These are phyloP conservation scores for Bungarus multicinctus DNA, from an alignment of 2,113 vertebrate species.

Conservation along the genomic window DNA sequence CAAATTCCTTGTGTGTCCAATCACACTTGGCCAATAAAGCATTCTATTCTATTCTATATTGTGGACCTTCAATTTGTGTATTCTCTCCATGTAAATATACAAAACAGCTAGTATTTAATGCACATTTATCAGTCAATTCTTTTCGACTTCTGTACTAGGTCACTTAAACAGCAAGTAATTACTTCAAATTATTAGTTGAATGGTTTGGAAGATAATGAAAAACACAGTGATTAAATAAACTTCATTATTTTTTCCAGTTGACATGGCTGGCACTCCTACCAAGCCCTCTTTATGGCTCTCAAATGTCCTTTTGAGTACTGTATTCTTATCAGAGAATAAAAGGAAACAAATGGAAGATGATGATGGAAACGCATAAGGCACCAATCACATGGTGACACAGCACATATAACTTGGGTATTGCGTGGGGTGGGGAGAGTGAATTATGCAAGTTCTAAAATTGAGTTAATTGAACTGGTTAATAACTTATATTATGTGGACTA, in stretches of 20 bases:
- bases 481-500: background rate
- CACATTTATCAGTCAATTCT: background rate
- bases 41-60: too few relatives aligned
- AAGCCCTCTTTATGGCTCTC: background rate
- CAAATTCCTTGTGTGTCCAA: too few relatives aligned
- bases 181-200: background rate
- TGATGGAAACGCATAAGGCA: background rate
- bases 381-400: background rate
- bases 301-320: background rate
- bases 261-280: background rate
- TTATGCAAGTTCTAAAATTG: background rate
- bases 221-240: constrained; percentile 18
- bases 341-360: background rate
- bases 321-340: background rate
- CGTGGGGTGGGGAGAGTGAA: background rate
- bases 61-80: background rate
- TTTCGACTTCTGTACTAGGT: background rate
- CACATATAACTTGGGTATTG: background rate
- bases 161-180: background rate
- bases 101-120: background rate
- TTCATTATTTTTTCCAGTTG: background rate
- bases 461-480: background rate
- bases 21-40: too few relatives aligned
- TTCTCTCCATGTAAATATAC: background rate
- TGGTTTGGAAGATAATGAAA: constrained; percentile 1